A percentile compares a stretch with the other conserved stretches of the same genome.
These are phyloP conservation scores for Zosterops pallidus DNA, from an alignment of 2,113 vertebrate species.

Conservation along the genomic window DNA sequence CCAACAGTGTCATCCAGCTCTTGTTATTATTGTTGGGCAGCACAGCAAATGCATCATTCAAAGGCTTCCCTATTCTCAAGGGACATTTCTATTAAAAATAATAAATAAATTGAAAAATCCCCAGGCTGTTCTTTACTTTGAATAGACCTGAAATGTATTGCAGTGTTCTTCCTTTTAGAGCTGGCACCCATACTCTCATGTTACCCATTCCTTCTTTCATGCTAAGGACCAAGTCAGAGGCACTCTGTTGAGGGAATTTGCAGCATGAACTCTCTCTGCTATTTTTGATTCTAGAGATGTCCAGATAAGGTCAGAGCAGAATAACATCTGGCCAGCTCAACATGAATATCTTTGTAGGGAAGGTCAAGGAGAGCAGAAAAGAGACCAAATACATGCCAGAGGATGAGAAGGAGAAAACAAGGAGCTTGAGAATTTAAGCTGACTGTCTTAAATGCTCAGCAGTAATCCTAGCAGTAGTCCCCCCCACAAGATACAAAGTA, in stretches of 20 bases:
- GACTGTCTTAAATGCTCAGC: background rate
- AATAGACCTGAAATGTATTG: background rate
- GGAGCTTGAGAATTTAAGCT: background rate
- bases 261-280: rapidly evolving
- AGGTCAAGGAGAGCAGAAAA: background rate
- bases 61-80: background rate
- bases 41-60: background rate
- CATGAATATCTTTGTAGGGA: background rate
- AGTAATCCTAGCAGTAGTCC: background rate
- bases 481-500: background rate
- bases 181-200: rapidly evolving
- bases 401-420: background rate
- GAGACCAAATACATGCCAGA: background rate
- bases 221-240: background rate
- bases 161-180: background rate
- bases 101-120: background rate
- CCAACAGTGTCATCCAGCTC: background rate
- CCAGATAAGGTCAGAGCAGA: background rate
- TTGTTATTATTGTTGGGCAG: background rate
- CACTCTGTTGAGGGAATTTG: background rate
- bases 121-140: background rate
- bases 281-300: background rate
- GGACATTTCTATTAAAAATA: background rate
- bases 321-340: background rate
- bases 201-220: background rate